Base-by-base conservation (phyloP, 2,888 invertebrate species). In the Salpingus planirostris region DNA sequence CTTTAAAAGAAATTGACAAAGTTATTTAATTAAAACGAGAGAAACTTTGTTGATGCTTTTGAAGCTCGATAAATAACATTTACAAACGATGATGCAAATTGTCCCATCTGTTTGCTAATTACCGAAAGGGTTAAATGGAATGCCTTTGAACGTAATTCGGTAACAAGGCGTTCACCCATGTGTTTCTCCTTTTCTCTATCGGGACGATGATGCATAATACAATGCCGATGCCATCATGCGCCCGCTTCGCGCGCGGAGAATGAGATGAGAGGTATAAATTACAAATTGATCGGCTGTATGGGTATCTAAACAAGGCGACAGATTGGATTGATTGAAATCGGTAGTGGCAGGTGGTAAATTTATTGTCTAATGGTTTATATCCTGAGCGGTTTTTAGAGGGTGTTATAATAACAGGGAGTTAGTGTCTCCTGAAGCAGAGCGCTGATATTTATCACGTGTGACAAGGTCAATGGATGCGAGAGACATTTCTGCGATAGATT, bases 281-380 rank as follows among this genome's bases (percentile, higher is more conserved):
- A 28, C 31, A 28, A 38, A 34, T 35, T 35, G 35, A 35, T 35
- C 12, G 29, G 28, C 23, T 35, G 29, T 31, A 21, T 29, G 32
- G 34, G 22, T 39, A 34, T 32, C 24, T 24, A 39, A 38, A 38
- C 38, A 38, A 38, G 38, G 31, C 27, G 39, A 39, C 39, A 39
- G 31, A 35, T 35, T 32, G 39, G 39, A 39, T 39, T 39, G 39
- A 39, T 39, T 39, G 39, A 39, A 34, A 39, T 39, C 35, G 39
- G 35, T 32, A 35, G 39, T 39, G 39, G 39, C 39, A 39, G 39
- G 39, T 39, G 35, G 39, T 35, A 39, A 39, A 39, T 39, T 39
- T 39, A 39, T 39, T 39, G 39, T 39, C 39, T 39, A 39, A 39
- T 39, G 39, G 39, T 39, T 39, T 39, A 39, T 39, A 39, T 39